Conservation (phyloP, 2,113 vertebrate genomes). For the Cephalophus harveyi region DNA sequence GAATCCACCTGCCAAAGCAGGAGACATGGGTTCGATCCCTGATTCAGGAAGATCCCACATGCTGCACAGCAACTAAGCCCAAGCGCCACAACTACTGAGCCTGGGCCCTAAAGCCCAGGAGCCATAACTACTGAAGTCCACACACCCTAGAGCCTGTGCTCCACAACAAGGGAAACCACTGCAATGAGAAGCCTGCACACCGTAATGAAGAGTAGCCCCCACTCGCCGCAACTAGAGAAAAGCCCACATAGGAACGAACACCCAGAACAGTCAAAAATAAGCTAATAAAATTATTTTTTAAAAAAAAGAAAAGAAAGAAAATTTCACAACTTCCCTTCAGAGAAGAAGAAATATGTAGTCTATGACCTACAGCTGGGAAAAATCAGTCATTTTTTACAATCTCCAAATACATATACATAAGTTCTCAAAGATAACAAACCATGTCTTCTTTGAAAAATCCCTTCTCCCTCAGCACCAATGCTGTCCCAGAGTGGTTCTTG, state of each 20-base stretch:
- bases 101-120: background rate
- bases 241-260: background rate
- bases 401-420: background rate
- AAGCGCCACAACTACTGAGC: background rate
- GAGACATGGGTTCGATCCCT: background rate
- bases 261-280: background rate
- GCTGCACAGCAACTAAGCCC: background rate
- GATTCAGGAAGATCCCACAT: background rate
- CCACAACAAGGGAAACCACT: background rate
- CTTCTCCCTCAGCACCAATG: background rate
- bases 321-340: slow-evolving; percentile 1
- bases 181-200: background rate
- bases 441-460: background rate
- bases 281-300: rapidly evolving
- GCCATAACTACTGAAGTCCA: background rate
- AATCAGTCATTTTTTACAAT: background rate
- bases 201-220: background rate
- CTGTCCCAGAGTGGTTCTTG: background rate
- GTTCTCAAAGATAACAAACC: background rate
- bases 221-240: background rate
- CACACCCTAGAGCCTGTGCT: background rate
- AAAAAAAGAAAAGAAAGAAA: background rate
- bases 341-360: background rate
- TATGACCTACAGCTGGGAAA: background rate
- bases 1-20: background rate